These are phyloP conservation scores for Acrobeloides nanus DNA, from an alignment of 2,888 invertebrate genomes.

Conservation along the genomic window DNA sequence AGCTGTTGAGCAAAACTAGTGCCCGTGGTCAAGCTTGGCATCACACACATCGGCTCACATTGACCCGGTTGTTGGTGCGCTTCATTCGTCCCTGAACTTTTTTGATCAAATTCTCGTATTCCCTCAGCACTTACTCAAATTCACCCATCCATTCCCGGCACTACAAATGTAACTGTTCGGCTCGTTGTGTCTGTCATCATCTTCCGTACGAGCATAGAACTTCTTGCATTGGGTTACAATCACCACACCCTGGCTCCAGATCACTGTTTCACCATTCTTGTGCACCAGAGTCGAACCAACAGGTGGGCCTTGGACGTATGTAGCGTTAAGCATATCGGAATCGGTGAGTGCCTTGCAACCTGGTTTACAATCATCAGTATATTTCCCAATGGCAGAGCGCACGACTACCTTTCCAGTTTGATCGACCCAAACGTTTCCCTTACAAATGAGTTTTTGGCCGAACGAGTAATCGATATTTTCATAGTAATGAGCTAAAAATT, in stretches of 20 bases:
- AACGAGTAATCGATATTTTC: constrained; percentile 5
- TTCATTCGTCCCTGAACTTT: constrained; percentile 3
- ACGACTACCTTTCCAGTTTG: neutral
- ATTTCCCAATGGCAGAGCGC: constrained; percentile 4
- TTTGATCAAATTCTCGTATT: too few species aligned
- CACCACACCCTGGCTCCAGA: constrained; percentile 8
- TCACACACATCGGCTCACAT: constrained; percentile 9
- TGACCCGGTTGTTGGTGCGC: constrained; percentile 7
- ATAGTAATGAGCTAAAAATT: constrained; percentile 8
- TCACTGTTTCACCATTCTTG: constrained; percentile 8
- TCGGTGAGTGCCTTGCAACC: constrained; percentile 8
- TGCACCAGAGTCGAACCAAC: neutral
- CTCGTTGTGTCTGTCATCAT: constrained; percentile 5
- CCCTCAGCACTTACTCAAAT: neutral
- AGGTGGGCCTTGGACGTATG: constrained; percentile 5
- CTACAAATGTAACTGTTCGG: constrained; percentile 8
- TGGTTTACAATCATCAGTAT: constrained; percentile 5
- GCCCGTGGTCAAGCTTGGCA: constrained; percentile 5
- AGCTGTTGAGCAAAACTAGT: neutral
- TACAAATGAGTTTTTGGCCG: constrained; percentile 7
- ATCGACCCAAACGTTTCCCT: constrained; percentile 7
- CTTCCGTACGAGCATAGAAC: constrained; percentile 2
- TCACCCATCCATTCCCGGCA: constrained; percentile 1
- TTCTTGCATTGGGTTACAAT: constrained; percentile 7
- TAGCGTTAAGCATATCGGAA: constrained; percentile 5